Evolutionary conservation across 2,888 invertebrate species (phyloP).

Genomic region (Sphaerophoria taeniata): DNA sequence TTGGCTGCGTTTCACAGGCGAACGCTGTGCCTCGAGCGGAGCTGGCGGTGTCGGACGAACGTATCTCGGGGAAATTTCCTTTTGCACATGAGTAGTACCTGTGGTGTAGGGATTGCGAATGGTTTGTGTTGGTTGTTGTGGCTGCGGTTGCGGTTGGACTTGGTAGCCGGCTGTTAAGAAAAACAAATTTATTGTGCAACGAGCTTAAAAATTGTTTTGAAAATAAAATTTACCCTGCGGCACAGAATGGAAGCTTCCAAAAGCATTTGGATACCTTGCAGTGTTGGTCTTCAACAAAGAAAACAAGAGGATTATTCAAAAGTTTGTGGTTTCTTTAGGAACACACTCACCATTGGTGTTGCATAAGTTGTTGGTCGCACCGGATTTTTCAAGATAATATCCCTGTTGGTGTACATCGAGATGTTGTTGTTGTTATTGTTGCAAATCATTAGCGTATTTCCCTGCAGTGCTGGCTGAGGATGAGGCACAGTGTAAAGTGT

Average conservation of each 20-base stretch:
- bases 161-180: conserved; percentile 68
- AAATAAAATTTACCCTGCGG: conserved; percentile 73
- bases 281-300: conserved; percentile 38
- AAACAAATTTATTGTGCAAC: neutral
- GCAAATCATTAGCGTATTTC: conserved; percentile 52
- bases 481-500: conserved; percentile 58
- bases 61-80: conserved; percentile 58
- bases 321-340: neutral
- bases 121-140: conserved; percentile 38
- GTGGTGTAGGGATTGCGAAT: conserved; percentile 76
- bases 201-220: neutral
- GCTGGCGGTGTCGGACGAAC: conserved; percentile 63
- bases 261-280: conserved; percentile 74
- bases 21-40: conserved; percentile 46
- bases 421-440: conserved; percentile 64
- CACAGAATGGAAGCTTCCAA: conserved; percentile 76
- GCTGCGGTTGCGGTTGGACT: conserved; percentile 50
- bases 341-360: conserved; percentile 40
- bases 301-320: too few species aligned
- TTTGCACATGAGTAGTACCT: conserved; percentile 12
- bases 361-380: conserved; percentile 44
- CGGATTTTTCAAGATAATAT: conserved; percentile 43
- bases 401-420: conserved; percentile 67
- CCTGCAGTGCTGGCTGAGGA: conserved; percentile 8
- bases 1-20: conserved; percentile 70